Percentiles rank a stretch among this genome's conserved stretches.
These are phyloP conservation scores for Bubalus kerabau DNA, from an alignment of 2,113 vertebrate genomes.

Conservation along the genomic window DNA sequence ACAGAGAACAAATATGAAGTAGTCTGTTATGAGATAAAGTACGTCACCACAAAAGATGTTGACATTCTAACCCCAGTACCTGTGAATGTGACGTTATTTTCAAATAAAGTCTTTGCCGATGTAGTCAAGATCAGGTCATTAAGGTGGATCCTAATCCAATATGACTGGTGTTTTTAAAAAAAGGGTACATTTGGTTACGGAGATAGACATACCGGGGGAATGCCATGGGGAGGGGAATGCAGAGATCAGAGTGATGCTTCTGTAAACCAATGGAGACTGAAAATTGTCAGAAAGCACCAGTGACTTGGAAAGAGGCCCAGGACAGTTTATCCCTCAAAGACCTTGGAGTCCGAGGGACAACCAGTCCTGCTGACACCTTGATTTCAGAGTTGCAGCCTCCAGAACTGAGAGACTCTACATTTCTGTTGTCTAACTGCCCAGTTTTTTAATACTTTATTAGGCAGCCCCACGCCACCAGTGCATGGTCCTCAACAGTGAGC, in stretches of 20 bases:
- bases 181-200: background rate
- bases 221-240: background rate
- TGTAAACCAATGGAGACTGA: background rate
- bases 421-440: accelerated
- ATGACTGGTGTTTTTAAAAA: background rate
- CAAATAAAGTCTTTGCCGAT: background rate
- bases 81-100: background rate
- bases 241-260: background rate
- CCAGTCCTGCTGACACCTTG: background rate
- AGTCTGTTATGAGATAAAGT: background rate
- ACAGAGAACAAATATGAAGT: background rate
- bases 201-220: background rate
- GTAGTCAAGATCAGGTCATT: background rate
- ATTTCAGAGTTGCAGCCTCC: background rate
- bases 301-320: background rate
- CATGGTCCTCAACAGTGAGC: background rate
- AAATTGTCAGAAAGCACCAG: background rate
- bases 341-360: background rate
- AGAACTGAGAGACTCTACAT: background rate
- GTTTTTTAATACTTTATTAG: background rate
- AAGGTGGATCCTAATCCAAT: background rate
- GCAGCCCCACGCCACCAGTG: accelerated
- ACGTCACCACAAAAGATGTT: background rate
- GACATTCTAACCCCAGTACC: background rate
- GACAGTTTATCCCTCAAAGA: background rate